A percentile compares a stretch with the other conserved stretches of the same genome.
Conservation (phyloP, 2,888 invertebrate species). For the Chironomus riparius region DNA sequence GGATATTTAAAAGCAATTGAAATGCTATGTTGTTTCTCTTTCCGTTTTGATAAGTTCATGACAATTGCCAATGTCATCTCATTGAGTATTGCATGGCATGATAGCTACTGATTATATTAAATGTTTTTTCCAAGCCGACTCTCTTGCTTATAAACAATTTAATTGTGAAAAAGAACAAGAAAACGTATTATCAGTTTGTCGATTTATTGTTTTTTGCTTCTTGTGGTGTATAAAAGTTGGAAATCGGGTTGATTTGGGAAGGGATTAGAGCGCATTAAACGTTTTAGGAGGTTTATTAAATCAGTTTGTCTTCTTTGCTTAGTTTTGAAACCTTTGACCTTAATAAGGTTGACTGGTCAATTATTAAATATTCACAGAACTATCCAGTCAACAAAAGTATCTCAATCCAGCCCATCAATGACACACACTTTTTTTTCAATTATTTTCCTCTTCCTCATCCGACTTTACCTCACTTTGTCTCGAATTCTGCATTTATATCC, state of each 20-base stretch:
- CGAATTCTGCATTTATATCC: no score
- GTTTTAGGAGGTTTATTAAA: no score
- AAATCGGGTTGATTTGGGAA: no score
- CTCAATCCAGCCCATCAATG: no score
- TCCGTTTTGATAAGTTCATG: background rate
- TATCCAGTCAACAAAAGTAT: no score
- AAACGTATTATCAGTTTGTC: background rate
- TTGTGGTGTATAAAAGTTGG: background rate
- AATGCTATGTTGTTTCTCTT: background rate
- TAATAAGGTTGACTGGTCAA: no score
- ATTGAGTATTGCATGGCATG: background rate
- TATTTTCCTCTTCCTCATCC: no score
- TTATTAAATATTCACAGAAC: no score
- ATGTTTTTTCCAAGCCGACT: background rate
- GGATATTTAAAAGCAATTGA: background rate
- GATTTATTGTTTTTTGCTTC: background rate
- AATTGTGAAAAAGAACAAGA: background rate
- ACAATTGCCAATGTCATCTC: background rate
- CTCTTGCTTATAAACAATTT: background rate
- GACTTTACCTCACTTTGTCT: background rate
- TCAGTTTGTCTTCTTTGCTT: no score
- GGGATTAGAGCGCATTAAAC: no score
- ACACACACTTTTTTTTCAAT: no score
- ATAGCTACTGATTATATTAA: constrained; percentile 2
- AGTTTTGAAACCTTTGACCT: no score